Evolutionary conservation across 2,797 vertebrate genomes (phyloP).

Genomic region (Cynodonichthys magdalenae): DNA sequence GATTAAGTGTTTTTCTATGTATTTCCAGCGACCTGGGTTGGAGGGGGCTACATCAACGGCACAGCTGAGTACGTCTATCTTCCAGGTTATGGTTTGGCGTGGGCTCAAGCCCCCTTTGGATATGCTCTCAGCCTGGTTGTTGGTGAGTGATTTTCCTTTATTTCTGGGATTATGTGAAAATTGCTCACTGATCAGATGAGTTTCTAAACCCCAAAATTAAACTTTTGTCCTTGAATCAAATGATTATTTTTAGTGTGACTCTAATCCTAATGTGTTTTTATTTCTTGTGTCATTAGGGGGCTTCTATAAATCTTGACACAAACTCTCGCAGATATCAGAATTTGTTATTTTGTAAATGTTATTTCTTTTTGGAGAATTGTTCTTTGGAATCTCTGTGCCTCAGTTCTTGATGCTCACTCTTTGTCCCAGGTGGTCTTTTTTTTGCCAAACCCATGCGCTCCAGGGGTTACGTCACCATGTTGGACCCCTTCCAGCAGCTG

Average conservation of each 20-base stretch:
- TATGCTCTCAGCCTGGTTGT: constrained; percentile 94
- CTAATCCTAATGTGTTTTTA: too few relatives aligned
- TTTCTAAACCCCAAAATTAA: not conserved
- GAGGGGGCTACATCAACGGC: constrained; percentile 98
- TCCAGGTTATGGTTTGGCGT: constrained; percentile 90
- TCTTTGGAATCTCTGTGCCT: not conserved
- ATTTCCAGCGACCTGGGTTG: constrained; percentile 95
- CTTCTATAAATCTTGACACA: too few relatives aligned
- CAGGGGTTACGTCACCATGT: constrained; percentile 96
- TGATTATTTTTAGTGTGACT: not conserved
- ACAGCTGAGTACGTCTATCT: constrained; percentile 96
- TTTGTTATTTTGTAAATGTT: too few relatives aligned
- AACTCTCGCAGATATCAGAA: too few relatives aligned
- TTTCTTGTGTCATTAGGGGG: too few relatives aligned
- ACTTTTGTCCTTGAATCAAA: not conserved
- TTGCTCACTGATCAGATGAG: not conserved
- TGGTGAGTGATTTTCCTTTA: constrained; percentile 76
- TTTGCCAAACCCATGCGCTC: constrained; percentile 98
- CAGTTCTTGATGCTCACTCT: constrained; percentile 13
- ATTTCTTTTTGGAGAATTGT: not conserved
- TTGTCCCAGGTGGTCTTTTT: constrained; percentile 90
- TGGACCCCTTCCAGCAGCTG: constrained; percentile 96
- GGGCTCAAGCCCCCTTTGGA: constrained; percentile 97
- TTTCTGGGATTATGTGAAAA: too few relatives aligned
- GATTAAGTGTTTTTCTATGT: constrained; percentile 1